Base-by-base conservation (phyloP, 1,140 invertebrate species). In the Drosophila kepulauana region DNA sequence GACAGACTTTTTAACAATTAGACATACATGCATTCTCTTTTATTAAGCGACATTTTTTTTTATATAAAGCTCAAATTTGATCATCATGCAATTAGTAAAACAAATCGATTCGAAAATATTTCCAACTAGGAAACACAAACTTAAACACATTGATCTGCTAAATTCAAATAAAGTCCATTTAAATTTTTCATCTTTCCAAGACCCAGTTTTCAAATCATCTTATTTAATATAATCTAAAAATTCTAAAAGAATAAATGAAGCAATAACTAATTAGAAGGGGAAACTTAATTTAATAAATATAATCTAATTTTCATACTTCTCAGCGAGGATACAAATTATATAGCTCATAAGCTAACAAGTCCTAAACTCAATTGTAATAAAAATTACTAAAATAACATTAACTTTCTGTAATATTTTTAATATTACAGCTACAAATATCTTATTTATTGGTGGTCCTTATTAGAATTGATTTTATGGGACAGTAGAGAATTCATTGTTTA, bases 1-100 rank as follows among this genome's bases (percentile, higher is more conserved):
- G 10, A 33, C 30, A 20, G 16, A 67, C 25, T 54, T 33, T 16
- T 46, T 8, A 30, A 66, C 13, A 65, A 25, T 15, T 65, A 56
- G 41, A 43, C 45, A 10, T 35, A 38, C 64, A 67, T 67, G 64
- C 64, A 35, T 48, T 43, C 7, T 56, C 43, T 35, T 35, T 10
- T 15, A 51, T 51, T 43, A 43, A 68, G 30, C 16, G 10, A 5
- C 20, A 65, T 25, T 28, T 30, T 38, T 11, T 1, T 25, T 4
- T 25, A 3, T 35, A 28, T 20, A 25, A 33, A 59, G 30, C 33
- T 3, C 5, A 10, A 10, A 41, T 25, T 51, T 38, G 3, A 5
- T 41, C 33, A n/a, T 13, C 64, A 67, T 67, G 64, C 64, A 57
- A 30, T 43, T 13, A 43, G 6, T 20, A 16, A 41, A 43, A 0